phyloP scores from a whole-genome alignment of 2,888 invertebrate genomes.

The Bugulina stolonifera region DNA sequence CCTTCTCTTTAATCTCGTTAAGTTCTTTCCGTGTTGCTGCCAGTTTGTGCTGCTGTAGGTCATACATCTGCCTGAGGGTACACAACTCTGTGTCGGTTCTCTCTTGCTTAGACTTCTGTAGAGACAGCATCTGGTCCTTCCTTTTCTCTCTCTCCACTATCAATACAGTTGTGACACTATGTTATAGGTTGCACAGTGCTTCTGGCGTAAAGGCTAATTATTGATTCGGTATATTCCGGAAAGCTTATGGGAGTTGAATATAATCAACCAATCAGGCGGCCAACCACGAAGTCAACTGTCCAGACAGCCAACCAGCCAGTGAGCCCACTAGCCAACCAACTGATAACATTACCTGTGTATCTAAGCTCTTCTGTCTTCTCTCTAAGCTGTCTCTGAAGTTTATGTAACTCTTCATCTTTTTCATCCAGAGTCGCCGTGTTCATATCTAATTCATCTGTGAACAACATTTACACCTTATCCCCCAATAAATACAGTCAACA shows the following conservation, averaged over 20 bases:
- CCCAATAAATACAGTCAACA: no score
- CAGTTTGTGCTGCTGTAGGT: constrained; percentile 18
- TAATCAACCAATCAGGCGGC: no score
- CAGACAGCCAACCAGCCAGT: no score
- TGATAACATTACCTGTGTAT: constrained; percentile 7
- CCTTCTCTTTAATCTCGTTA: constrained; percentile 4
- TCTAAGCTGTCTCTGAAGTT: background rate
- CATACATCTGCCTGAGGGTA: constrained; percentile 39
- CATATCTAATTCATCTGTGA: constrained; percentile 21
- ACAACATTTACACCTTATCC: no score
- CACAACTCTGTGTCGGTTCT: constrained; percentile 41
- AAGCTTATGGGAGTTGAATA: no score
- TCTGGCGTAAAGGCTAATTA: no score
- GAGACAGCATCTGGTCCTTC: constrained; percentile 43
- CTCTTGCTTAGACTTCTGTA: constrained; percentile 44
- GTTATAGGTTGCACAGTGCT: no score
- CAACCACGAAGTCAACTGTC: no score
- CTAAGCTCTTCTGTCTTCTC: constrained; percentile 18
- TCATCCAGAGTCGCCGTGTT: constrained; percentile 3
- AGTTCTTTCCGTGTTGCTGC: constrained; percentile 5
- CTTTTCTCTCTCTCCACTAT: constrained; percentile 39
- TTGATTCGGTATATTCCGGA: no score
- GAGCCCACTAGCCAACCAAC: no score
- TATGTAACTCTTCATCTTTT: constrained; percentile 14
- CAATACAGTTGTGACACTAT: no score